Percentiles rank a stretch among this genome's conserved stretches.
Evolutionary conservation across 35 echinoderm and acorn worm species (phyloP).

Genomic region (Eucidaris tribuloides): DNA sequence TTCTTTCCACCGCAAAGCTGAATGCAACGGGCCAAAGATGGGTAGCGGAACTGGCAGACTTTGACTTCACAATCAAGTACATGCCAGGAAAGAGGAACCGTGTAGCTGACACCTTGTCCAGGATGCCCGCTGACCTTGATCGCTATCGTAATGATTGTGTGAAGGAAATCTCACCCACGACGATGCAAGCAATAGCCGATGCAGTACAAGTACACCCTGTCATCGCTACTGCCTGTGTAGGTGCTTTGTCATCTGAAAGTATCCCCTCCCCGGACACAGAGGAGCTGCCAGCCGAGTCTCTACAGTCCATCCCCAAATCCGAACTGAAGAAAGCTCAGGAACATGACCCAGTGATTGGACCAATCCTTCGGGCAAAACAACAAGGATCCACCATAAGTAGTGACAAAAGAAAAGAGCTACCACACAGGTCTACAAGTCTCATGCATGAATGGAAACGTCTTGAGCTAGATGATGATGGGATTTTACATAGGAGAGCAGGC

Average conservation of each 20-base stretch:
- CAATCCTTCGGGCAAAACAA: not conserved
- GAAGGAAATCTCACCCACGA: not conserved
- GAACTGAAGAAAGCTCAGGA: conserved; percentile 2
- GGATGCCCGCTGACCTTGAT: not conserved
- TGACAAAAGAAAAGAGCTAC: not conserved
- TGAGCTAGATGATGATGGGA: conserved; percentile 30
- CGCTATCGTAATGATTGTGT: not conserved
- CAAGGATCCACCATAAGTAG: not conserved
- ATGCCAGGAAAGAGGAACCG: conserved; percentile 3
- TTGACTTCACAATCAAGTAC: conserved; percentile 5
- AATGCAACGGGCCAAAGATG: conserved; percentile 38
- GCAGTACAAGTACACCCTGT: not conserved
- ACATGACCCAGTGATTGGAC: conserved; percentile 1
- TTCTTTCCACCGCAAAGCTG: conserved; percentile 5
- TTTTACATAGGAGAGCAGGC: conserved; percentile 27
- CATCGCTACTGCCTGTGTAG: not conserved
- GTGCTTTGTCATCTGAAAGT: not conserved
- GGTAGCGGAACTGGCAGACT: conserved; percentile 42
- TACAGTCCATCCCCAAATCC: not conserved
- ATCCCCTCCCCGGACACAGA: not conserved
- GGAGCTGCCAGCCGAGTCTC: too few relatives aligned
- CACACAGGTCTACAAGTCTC: not conserved
- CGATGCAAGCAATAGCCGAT: not conserved
- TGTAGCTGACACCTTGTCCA: not conserved
- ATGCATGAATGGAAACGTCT: conserved; percentile 51